A percentile compares a stretch with the other conserved stretches of the same genome.
phyloP scores from a whole-genome alignment of 2,888 invertebrate genomes.

The Pinctada fucata region DNA sequence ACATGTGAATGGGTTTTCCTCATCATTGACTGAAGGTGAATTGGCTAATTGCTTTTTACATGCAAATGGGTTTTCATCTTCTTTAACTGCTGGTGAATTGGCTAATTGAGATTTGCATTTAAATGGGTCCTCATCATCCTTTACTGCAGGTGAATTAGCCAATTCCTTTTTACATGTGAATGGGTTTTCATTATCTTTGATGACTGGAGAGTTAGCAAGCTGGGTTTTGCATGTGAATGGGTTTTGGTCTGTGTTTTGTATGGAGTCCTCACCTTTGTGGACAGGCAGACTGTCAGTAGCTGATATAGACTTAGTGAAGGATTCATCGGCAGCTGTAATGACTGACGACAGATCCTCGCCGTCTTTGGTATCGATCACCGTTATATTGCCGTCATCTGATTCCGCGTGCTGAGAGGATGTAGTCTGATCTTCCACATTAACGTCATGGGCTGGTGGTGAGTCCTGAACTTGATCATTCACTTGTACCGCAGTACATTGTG shows the following conservation, averaged over 20 bases:
- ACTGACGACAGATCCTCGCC: background rate
- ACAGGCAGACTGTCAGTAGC: no score
- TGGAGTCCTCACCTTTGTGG: background rate
- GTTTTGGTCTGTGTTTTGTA: constrained; percentile 6
- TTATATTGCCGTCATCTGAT: background rate
- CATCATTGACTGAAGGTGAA: background rate
- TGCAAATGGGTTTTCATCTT: constrained; percentile 22
- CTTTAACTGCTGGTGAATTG: constrained; percentile 11
- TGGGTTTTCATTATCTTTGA: constrained; percentile 17
- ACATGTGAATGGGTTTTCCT: no score
- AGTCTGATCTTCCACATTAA: background rate
- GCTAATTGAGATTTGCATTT: constrained; percentile 15
- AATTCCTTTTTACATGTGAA: constrained; percentile 23
- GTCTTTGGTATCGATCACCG: background rate
- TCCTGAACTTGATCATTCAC: background rate
- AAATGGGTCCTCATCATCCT: constrained; percentile 14
- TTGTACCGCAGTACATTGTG: background rate
- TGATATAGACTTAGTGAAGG: background rate
- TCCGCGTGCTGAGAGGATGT: background rate
- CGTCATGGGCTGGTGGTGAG: no score
- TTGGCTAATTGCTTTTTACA: constrained; percentile 19
- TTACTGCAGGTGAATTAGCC: constrained; percentile 13
- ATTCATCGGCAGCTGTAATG: background rate
- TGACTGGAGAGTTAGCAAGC: constrained; percentile 33
- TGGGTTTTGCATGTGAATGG: constrained; percentile 38